Evolutionary conservation across 2,113 vertebrate species (phyloP).

Genomic region (Dasypus novemcinctus): DNA sequence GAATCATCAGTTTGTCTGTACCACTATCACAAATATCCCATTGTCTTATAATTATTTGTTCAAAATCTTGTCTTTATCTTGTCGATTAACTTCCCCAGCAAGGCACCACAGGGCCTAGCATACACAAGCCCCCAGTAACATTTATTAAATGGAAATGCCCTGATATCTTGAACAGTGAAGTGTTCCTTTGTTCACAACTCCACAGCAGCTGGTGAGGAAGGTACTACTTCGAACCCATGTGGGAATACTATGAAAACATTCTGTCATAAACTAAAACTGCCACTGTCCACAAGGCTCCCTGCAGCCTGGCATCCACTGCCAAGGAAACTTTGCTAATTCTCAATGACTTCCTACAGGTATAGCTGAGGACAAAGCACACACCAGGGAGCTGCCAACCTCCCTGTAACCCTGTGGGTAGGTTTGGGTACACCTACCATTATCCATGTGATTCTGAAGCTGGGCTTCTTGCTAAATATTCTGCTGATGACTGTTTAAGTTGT

Average conservation of each 20-base stretch:
- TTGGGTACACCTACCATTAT: rapidly evolving
- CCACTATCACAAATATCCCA: background rate
- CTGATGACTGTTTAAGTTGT: background rate
- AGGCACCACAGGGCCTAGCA: background rate
- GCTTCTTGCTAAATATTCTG: background rate
- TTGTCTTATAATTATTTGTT: too few species aligned
- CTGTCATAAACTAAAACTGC: background rate
- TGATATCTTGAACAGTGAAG: background rate
- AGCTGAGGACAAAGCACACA: rapidly evolving
- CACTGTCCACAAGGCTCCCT: too few species aligned
- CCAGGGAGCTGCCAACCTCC: background rate
- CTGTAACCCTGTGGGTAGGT: background rate
- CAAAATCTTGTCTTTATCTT: background rate
- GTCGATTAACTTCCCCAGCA: background rate
- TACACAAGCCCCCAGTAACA: background rate
- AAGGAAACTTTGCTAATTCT: background rate
- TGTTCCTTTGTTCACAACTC: background rate
- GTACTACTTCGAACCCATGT: background rate
- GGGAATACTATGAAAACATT: background rate
- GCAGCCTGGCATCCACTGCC: background rate
- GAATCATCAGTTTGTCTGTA: background rate
- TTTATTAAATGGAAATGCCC: background rate
- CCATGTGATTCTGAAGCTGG: background rate
- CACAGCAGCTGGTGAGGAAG: background rate
- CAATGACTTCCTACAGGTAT: background rate